A percentile compares a stretch with the other conserved stretches of the same genome.
phyloP scores from a whole-genome alignment of 2,888 invertebrate genomes.

The Spatulosminthurus flaviceps region DNA sequence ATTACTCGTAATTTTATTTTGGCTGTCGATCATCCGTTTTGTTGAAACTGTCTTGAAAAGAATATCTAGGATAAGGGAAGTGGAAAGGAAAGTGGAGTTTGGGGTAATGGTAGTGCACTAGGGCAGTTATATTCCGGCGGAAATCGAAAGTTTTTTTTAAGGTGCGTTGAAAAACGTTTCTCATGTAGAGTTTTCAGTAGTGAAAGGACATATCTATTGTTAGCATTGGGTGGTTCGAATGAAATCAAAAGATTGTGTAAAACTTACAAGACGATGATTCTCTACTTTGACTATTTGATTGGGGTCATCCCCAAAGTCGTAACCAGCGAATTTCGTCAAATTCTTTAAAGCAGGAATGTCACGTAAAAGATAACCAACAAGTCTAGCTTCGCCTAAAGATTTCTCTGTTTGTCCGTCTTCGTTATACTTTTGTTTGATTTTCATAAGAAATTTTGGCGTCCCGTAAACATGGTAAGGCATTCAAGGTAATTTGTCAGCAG shows the following conservation, averaged over 20 bases:
- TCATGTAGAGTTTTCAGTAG: no score
- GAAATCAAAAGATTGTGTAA: background rate
- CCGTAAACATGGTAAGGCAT: no score
- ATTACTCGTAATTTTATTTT: background rate
- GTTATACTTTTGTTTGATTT: background rate
- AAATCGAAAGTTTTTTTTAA: no score
- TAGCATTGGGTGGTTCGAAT: no score
- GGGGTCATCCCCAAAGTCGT: slow-evolving; percentile 63
- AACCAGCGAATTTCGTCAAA: slow-evolving; percentile 62
- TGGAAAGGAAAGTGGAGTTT: no score
- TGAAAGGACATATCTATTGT: no score
- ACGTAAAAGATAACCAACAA: slow-evolving; percentile 56
- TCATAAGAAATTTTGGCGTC: background rate
- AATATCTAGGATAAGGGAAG: background rate
- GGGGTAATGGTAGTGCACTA: no score
- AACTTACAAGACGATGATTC: slow-evolving; percentile 61
- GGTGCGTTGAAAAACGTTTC: no score
- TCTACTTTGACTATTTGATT: slow-evolving; percentile 63
- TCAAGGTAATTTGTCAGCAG: no score
- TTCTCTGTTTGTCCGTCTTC: slow-evolving; percentile 23
- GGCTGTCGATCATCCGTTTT: background rate
- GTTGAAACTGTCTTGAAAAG: background rate
- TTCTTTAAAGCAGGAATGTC: slow-evolving; percentile 58
- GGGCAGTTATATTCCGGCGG: no score
- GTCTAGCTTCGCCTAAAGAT: slow-evolving; percentile 57